Evolutionary conservation across 2,888 invertebrate species (phyloP).

Genomic region (Brenthis daphne): DNA sequence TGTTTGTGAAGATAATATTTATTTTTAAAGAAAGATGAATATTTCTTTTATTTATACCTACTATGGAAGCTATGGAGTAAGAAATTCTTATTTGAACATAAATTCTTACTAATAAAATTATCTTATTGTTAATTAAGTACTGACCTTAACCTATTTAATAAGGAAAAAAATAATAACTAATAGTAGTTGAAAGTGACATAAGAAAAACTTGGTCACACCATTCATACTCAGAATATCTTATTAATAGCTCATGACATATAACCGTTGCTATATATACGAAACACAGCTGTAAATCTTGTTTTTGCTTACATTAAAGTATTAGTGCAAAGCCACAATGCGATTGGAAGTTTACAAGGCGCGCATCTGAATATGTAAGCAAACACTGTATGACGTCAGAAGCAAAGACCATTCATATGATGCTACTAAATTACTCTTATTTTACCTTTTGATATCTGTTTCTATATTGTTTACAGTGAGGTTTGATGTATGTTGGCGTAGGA

Average conservation of each 20-base stretch:
- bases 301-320: slow-evolving; percentile 52
- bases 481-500: background rate
- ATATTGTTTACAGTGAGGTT: background rate
- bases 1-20: slow-evolving; percentile 19
- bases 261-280: slow-evolving; percentile 23
- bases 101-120: too few species aligned
- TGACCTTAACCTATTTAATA: too few species aligned
- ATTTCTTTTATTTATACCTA: background rate
- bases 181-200: slow-evolving; percentile 6
- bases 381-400: slow-evolving; percentile 65
- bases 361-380: slow-evolving; percentile 73
- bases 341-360: slow-evolving; percentile 72
- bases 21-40: background rate
- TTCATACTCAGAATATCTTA: slow-evolving; percentile 20
- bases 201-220: slow-evolving; percentile 15
- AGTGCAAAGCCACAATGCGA: slow-evolving; percentile 60
- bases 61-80: too few species aligned
- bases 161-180: background rate
- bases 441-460: background rate
- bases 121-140: too few species aligned
- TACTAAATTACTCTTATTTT: slow-evolving; percentile 18
- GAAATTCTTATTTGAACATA: too few species aligned
- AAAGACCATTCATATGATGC: slow-evolving; percentile 32
- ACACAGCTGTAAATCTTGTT: slow-evolving; percentile 43
- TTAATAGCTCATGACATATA: slow-evolving; percentile 23